Percentiles rank a stretch among this genome's conserved stretches.
Evolutionary conservation across 2,888 invertebrate species (phyloP).

Genomic region (Idaea straminata): DNA sequence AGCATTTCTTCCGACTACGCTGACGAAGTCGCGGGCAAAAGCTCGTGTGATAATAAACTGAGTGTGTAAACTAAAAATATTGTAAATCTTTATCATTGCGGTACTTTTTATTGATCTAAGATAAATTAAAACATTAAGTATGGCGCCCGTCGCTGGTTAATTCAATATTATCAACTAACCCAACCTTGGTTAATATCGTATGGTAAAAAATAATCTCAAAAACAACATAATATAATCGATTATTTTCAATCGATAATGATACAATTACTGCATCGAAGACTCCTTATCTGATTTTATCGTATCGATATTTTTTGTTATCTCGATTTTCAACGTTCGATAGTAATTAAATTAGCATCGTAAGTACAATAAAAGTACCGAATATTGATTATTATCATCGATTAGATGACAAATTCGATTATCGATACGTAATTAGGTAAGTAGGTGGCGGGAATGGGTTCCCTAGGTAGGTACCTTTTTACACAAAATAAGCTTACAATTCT

Average conservation of each 20-base stretch:
- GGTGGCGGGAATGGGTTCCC: neutral
- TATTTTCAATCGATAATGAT: slow-evolving; percentile 9
- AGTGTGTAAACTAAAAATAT: neutral
- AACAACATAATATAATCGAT: slow-evolving; percentile 8
- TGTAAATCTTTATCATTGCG: neutral
- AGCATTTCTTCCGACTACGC: no score
- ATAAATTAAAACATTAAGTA: neutral
- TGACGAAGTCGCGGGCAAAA: no score
- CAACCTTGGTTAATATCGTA: slow-evolving; percentile 5
- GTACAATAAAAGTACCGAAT: slow-evolving; percentile 39
- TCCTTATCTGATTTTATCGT: slow-evolving; percentile 19
- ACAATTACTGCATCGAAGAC: slow-evolving; percentile 14
- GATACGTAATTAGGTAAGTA: slow-evolving; percentile 26
- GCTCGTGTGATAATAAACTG: neutral
- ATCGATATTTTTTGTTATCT: slow-evolving; percentile 27
- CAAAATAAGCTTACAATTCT: no score
- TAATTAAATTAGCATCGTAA: slow-evolving; percentile 47
- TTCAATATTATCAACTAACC: neutral
- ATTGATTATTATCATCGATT: slow-evolving; percentile 31
- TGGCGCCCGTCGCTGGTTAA: neutral
- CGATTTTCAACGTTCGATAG: slow-evolving; percentile 39
- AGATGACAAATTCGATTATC: slow-evolving; percentile 36
- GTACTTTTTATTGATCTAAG: neutral
- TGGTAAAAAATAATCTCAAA: slow-evolving; percentile 12
- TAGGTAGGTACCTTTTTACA: no score